Conservation (phyloP, 2,797 vertebrate genomes). For the Rhinatrema bivittatum region DNA sequence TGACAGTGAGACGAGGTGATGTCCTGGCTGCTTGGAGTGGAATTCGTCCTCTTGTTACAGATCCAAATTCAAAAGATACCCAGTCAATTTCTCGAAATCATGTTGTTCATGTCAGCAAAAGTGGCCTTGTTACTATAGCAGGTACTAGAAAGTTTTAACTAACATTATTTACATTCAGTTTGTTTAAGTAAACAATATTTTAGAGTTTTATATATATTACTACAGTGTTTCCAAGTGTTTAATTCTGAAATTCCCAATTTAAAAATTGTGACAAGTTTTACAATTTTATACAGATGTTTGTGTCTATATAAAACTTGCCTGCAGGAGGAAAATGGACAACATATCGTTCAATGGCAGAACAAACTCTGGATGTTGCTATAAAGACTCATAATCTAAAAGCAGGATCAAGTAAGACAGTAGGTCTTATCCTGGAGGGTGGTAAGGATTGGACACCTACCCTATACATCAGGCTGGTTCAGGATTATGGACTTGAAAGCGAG, state of each 20-base stretch:
- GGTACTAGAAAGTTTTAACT: slow-evolving; percentile 45
- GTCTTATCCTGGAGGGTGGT: slow-evolving; percentile 80
- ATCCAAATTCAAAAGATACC: slow-evolving; percentile 86
- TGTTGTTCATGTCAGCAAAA: slow-evolving; percentile 75
- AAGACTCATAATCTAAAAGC: slow-evolving; percentile 56
- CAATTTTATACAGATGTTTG: too few relatives aligned
- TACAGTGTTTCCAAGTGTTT: too few relatives aligned
- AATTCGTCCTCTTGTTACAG: slow-evolving; percentile 87
- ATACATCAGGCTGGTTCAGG: slow-evolving; percentile 90
- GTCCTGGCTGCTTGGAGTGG: slow-evolving; percentile 96
- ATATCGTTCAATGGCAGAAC: slow-evolving; percentile 86
- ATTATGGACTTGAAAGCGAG: slow-evolving; percentile 92
- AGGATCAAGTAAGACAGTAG: slow-evolving; percentile 67
- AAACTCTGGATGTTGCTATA: slow-evolving; percentile 75
- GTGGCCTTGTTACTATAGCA: slow-evolving; percentile 87
- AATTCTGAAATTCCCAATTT: too few relatives aligned
- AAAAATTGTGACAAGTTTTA: too few relatives aligned
- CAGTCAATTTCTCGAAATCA: slow-evolving; percentile 93
- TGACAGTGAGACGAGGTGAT: slow-evolving; percentile 87
- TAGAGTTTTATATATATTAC: not conserved
- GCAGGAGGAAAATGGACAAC: slow-evolving; percentile 98
- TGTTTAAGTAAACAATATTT: rapidly evolving
- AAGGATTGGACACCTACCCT: slow-evolving; percentile 87
- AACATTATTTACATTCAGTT: not conserved
- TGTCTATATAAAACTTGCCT: too few relatives aligned